Base-by-base conservation (phyloP, 2,797 vertebrate species). In the Borostomias antarcticus region DNA sequence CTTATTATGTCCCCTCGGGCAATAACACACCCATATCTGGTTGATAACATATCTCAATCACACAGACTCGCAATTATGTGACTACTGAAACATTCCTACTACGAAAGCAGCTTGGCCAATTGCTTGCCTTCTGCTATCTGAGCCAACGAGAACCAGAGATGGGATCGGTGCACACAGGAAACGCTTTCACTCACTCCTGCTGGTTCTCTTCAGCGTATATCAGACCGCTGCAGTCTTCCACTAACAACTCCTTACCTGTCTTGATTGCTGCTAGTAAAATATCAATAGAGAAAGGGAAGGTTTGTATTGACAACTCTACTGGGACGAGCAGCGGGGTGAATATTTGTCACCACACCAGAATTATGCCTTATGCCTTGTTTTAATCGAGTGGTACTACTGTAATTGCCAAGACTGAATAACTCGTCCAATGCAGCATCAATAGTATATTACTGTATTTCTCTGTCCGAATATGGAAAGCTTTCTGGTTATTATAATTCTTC, bases 401-500 rank as follows among this genome's bases (percentile, higher is more conserved):
- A 40, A 75, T 71, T 74, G 17, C 63, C 7, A 76, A 21, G 37
- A 65, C 61, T 64, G 51, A 64, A 73, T 43, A 58, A 54, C n/a
- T 3, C 40, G 56, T 68, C 50, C 33, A 17, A 29, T 59, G 58
- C 25, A n/a, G n/a, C n/a, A 56, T 21, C 29, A 21, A 56, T 59
- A 48, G 28, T 66, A 19, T 66, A 29, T 56, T 32, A 25, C 43
- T 47, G 40, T 9, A 32, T 51, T 43, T 68, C 45, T 52, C 17
- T 45, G 2, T 52, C 13, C 40, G 61, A 73, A 68, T 35, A 43
- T 11, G 8, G 5, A 4, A 33, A 56, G 54, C 23, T 65, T 40
- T 71, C 28, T 29, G 0, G 45, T 35, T 26, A 61, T 25, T 43
- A 52, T 73, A 73, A 54, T 88, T 87, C 86, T 87, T 89, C 87